Evolutionary conservation across 1,140 invertebrate species (phyloP).

Genomic region (Myzus persicae): DNA sequence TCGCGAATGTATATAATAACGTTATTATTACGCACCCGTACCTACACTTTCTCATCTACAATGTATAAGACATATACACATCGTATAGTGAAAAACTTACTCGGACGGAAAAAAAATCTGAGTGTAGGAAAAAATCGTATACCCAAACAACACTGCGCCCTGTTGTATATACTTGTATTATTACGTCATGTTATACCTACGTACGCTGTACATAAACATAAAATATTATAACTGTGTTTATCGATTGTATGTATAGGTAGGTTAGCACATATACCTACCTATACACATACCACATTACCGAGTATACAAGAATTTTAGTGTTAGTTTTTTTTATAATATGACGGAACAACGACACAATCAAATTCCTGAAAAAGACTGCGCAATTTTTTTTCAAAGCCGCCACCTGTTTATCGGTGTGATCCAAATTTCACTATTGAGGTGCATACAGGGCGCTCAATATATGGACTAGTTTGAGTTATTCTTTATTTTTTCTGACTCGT

Average conservation of each 20-base stretch:
- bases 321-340: not conserved
- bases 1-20: not conserved
- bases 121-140: not conserved
- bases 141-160: not conserved
- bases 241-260: not conserved
- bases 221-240: constrained; percentile 4
- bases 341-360: not conserved
- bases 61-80: not conserved
- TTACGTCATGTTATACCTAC: not conserved
- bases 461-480: not conserved
- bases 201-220: not conserved
- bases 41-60: not conserved
- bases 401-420: not conserved
- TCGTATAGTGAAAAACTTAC: not conserved
- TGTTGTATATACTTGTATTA: too few relatives aligned
- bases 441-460: not conserved
- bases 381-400: not conserved
- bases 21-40: not conserved
- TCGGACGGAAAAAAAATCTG: not conserved
- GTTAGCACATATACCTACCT: too few relatives aligned
- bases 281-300: not conserved
- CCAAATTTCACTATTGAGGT: not conserved
- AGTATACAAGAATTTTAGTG: not conserved
- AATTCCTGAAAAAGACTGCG: not conserved
- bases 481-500: not conserved